Evolutionary conservation across 1,140 invertebrate genomes (phyloP), one percentile per base, ranked within the genome.

Genomic region (Drosophila bifasciata): DNA sequence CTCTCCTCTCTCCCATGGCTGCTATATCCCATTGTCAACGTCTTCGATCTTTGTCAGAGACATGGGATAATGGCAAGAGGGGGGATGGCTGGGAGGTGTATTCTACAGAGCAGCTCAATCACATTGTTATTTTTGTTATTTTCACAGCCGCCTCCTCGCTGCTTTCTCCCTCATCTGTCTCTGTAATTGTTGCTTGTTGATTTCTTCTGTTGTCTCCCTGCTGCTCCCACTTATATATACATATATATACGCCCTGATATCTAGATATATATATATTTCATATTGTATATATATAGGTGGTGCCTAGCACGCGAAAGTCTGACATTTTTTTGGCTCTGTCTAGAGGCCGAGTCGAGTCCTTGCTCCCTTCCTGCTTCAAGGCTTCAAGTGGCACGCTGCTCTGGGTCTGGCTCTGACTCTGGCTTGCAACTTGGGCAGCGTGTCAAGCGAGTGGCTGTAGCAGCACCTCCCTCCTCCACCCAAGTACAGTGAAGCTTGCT

Each of bases 121-220:
- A 72, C 55, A 55, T 25, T 21, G 45, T 66, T 41, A 28, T 46
- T 70, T 51, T 58, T 57, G 53, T 64, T 73, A 16, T 52, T 72
- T 49, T 46, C 50, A 8, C 8, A 16, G 11, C 8, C 21, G 6
- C 17, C 4, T 11, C 7, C 1, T 8, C 2, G 0, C 7, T 19
- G 15, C 11, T 19, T 49, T 32, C 41, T 45, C 19, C 19, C 61
- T 76, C 63, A 69, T 76, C 69, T 66, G 55, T 74, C 74, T 69
- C 75, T 64, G 81, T 77, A 85, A 85, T 85, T 85, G 80, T 86
- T 85, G 80, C 81, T 85, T 86, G 72, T 86, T 86, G 81, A 85
- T 80, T 85, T 80, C 76, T 51, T 67, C 41, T 66, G 59, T 61
- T 75, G 28, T 21, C 52, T 21, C 39, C 41, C 50, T 49, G 46